Conservation (phyloP, 2,797 vertebrate species). For the Acomys russatus region DNA sequence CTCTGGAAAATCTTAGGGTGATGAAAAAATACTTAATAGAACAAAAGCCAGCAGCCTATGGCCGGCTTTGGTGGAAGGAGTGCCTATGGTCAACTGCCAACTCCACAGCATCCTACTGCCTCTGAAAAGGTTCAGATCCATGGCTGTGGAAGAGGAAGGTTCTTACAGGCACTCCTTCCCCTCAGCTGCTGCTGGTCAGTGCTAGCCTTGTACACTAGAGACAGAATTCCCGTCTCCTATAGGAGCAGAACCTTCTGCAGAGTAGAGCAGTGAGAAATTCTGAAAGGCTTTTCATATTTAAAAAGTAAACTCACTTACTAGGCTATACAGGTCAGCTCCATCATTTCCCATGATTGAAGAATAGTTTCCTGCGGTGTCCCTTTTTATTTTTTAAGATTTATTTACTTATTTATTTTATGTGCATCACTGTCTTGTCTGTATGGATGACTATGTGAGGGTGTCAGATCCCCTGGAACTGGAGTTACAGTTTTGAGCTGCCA, state of each 20-base stretch:
- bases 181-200: background rate
- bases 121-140: background rate
- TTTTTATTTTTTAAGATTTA: too few species aligned
- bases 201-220: background rate
- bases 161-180: conserved; percentile 22
- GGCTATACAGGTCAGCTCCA: background rate
- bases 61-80: conserved; percentile 8
- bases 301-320: background rate
- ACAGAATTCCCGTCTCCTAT: background rate
- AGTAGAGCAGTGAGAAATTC: conserved; percentile 17
- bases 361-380: background rate
- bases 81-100: background rate
- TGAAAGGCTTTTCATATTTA: conserved; percentile 1
- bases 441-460: too few species aligned
- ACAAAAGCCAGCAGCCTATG: conserved; percentile 35
- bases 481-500: too few species aligned
- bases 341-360: conserved; percentile 6
- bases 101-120: background rate
- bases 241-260: conserved; percentile 42
- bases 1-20: conserved; percentile 62
- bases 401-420: too few species aligned
- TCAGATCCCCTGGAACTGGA: too few species aligned
- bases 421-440: too few species aligned
- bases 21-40: conserved; percentile 37
- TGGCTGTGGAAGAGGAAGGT: background rate